These are phyloP conservation scores for Lepidocyrtinus sp. DNA, from an alignment of 2,888 invertebrate genomes.

Conservation along the genomic window DNA sequence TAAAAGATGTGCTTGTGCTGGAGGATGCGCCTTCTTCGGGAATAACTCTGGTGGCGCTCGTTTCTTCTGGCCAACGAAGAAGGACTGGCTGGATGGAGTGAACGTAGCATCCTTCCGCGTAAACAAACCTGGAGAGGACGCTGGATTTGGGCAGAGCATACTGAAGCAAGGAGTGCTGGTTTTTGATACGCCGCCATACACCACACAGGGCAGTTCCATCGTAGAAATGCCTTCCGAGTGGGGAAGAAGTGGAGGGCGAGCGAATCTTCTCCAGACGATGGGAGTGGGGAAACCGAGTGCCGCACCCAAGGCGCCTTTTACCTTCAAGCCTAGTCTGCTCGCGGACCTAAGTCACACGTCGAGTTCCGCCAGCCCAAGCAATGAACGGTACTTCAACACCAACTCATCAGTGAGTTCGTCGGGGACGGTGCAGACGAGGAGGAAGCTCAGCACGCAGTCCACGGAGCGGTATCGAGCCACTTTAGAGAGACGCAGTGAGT, in stretches of 20 bases:
- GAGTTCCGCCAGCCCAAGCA: slow-evolving; percentile 58
- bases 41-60: slow-evolving; percentile 89
- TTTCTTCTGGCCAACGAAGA: slow-evolving; percentile 88
- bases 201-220: slow-evolving; percentile 79
- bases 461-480: slow-evolving; percentile 27
- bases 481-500: slow-evolving; percentile 33
- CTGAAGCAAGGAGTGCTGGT: slow-evolving; percentile 88
- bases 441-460: slow-evolving; percentile 44
- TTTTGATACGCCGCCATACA: slow-evolving; percentile 92
- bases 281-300: slow-evolving; percentile 49
- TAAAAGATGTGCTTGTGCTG: slow-evolving; percentile 92
- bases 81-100: slow-evolving; percentile 85
- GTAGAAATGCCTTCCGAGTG: slow-evolving; percentile 76
- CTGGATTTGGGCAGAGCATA: slow-evolving; percentile 95
- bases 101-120: slow-evolving; percentile 87
- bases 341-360: slow-evolving; percentile 68
- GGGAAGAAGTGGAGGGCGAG: slow-evolving; percentile 53
- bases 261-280: background rate
- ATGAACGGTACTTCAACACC: slow-evolving; percentile 61
- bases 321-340: slow-evolving; percentile 66
- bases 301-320: slow-evolving; percentile 64
- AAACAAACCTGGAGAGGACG: slow-evolving; percentile 85
- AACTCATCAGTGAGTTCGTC: slow-evolving; percentile 34
- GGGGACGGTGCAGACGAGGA: slow-evolving; percentile 5
- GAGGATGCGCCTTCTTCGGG: slow-evolving; percentile 96